Evolutionary conservation across 2,888 invertebrate species (phyloP), one percentile per base, ranked within the genome.

Genomic region (Spicauda simplicius): DNA sequence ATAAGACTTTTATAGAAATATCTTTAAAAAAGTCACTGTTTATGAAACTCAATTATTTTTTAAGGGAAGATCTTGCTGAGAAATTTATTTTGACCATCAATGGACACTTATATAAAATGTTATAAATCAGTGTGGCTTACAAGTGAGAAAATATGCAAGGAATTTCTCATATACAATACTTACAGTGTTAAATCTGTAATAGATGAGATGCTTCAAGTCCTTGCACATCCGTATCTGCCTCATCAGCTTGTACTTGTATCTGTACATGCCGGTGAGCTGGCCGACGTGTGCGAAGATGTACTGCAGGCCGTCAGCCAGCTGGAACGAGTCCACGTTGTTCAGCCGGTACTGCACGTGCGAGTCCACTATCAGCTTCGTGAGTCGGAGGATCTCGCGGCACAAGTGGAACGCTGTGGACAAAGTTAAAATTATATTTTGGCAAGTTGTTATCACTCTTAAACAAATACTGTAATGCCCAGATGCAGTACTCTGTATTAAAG

Each of bases 211-310:
- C 84, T 99, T 99, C 77, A 99, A 93, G 93, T 99, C 99, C 90
- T 99, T 99, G 94, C 99, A 99, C 99, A 99, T 99, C 61, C 99
- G 94, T 76, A 99, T 99, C 92, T 99, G 99, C 81, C 98, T 95
- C 99, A 99, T 99, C 65, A 99, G 94, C 87, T 99, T 99, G 93
- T 99, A 99, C 82, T 98, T 98, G 94, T 99, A 99, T 33, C 99
- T 95, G 93, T 99, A 99, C 99, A 99, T 99, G 85, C 99, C 99
- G 0, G 99, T 99, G 69, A 99, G 93, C 86, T 99, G 99, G 0
- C 99, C 99, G 10, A 99, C 99, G 82, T 99, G 99, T 0, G 99
- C 98, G 87, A 99, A 99, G 72, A 99, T 98, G 87, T 99, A 99
- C 88, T 99, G 99, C 50, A 99, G 91, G 11, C 99, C 99, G 86